Evolutionary conservation across 1,140 invertebrate genomes (phyloP).

Genomic region (Drosophila aff.): DNA sequence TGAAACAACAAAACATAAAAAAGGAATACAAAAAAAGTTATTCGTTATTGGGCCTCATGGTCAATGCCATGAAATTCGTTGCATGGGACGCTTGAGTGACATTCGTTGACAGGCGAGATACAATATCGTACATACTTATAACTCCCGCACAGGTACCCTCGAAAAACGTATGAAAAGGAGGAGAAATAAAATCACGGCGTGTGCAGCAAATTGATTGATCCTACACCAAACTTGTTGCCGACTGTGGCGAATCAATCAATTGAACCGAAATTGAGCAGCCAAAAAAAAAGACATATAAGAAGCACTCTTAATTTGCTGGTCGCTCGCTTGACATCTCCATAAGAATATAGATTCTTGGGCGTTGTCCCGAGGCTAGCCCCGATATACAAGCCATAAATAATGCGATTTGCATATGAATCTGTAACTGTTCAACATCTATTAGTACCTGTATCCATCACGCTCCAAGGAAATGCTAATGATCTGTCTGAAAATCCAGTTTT

Average conservation of each 20-base stretch:
- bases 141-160: conserved; percentile 40
- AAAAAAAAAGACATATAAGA: conserved; percentile 2
- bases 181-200: conserved; percentile 29
- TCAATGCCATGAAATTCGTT: conserved; percentile 65
- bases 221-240: conserved; percentile 41
- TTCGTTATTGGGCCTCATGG: conserved; percentile 43
- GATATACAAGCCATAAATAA: conserved; percentile 57
- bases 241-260: conserved; percentile 74
- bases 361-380: conserved; percentile 40
- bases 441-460: conserved; percentile 29
- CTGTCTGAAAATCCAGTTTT: conserved; percentile 32
- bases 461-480: conserved; percentile 29
- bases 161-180: conserved; percentile 1
- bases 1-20: conserved; percentile 4
- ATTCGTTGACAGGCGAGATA: conserved; percentile 46
- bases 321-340: conserved; percentile 44
- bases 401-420: conserved; percentile 61
- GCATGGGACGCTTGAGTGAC: conserved; percentile 53
- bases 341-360: conserved; percentile 23
- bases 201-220: conserved; percentile 73
- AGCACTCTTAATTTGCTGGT: conserved; percentile 37
- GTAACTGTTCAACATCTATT: conserved; percentile 45
- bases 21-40: conserved; percentile 17
- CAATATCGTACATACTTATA: conserved; percentile 7
- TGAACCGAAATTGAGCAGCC: conserved; percentile 33